Evolutionary conservation across 2,888 invertebrate genomes (phyloP), one percentile per base, ranked within the genome.

Genomic region (Vanessa cardui): DNA sequence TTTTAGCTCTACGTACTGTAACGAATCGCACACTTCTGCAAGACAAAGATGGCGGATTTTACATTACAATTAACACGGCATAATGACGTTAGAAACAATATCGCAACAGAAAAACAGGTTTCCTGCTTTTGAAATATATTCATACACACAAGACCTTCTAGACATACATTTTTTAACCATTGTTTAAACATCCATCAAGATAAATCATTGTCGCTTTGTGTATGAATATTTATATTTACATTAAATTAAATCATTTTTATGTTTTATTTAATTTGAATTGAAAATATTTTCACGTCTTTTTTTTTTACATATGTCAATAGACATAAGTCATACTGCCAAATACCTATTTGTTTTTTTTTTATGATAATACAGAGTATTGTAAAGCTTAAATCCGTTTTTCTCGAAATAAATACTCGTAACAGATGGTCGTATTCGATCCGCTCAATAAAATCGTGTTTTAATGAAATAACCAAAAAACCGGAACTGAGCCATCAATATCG

Each of bases 1-100:
- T 70, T 66, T 64, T 58, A 52, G 49, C 39, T 58, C 20, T 21
- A 6, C 64, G 8, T 21, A 62, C 69, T 81, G 76, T 80, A 78
- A 83, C 74, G 58, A 74, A 89, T 88, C 84, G 86, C 86, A 87
- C 88, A 80, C 79, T 86, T 89, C 86, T 86, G 86, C 83, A 85
- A 86, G 83, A 90, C 90, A 89, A 89, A 90, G 88, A 90, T 88
- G 85, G 82, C 80, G 77, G 83, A 80, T 83, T 89, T 89, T 85
- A 83, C 89, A 90, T 91, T 78, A 90, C 90, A 91, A 91, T 90
- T 83, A 86, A 81, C 81, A 75, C 77, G 70, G 80, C 78, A 86
- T 84, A 88, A 85, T 87, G 86, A 83, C 83, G 80, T 74, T 78
- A 77, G 80, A 80, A 82, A 90, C 90, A 91, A 89, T 89, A 86